These are phyloP conservation scores for Calypte anna DNA, from an alignment of 2,113 vertebrate genomes.

Conservation along the genomic window DNA sequence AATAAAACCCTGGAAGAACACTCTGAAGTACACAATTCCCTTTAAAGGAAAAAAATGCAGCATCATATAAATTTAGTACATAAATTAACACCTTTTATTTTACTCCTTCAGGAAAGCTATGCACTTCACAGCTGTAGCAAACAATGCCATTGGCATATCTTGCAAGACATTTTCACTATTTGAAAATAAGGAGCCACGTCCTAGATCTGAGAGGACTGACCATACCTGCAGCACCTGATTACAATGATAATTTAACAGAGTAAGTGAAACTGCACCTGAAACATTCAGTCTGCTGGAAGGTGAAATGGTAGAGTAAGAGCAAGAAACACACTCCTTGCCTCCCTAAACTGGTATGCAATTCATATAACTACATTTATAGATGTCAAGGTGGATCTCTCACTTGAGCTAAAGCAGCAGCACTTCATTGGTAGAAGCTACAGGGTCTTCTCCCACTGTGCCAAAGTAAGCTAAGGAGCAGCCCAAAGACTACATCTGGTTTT, in stretches of 20 bases:
- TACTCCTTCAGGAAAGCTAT: not conserved
- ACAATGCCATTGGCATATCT: not conserved
- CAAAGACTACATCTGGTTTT: not conserved
- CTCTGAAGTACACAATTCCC: not conserved
- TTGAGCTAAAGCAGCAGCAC: not conserved
- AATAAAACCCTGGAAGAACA: not conserved
- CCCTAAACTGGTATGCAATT: not conserved
- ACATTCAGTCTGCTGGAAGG: not conserved
- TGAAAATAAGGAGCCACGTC: not conserved
- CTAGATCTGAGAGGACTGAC: not conserved
- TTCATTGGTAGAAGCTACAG: not conserved
- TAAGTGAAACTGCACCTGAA: not conserved
- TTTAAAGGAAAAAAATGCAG: not conserved
- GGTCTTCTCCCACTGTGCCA: not conserved
- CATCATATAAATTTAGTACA: not conserved
- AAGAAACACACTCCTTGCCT: not conserved
- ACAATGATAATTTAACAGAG: not conserved
- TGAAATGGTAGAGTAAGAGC: not conserved
- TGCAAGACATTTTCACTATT: not conserved
- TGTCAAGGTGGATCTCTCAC: not conserved
- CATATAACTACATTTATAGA: not conserved
- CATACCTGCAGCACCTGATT: not conserved
- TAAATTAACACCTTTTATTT: not conserved
- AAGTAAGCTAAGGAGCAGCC: not conserved
- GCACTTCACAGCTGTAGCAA: not conserved